phyloP scores from a whole-genome alignment of 2,888 invertebrate species.

The Agonum fuliginosum region DNA sequence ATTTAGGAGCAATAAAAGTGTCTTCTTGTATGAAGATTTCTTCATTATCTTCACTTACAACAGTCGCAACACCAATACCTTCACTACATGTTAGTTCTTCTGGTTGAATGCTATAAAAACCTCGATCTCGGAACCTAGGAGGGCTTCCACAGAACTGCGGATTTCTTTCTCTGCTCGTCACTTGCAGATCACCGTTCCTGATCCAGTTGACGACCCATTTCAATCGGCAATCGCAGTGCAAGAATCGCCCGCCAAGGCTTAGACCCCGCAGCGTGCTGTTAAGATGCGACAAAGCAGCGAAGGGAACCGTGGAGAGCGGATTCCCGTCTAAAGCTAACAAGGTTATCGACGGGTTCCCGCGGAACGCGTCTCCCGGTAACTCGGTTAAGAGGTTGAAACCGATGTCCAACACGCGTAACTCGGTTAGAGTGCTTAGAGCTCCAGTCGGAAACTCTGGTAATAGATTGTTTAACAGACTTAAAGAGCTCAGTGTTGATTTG shows the following conservation, averaged over 20 bases:
- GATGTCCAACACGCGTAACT: constrained; percentile 91
- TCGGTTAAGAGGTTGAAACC: constrained; percentile 92
- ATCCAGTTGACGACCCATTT: constrained; percentile 95
- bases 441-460: constrained; percentile 90
- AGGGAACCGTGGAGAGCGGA: constrained; percentile 89
- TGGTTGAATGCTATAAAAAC: constrained; percentile 90
- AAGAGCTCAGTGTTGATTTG: constrained; percentile 87
- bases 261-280: constrained; percentile 89
- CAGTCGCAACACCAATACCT: constrained; percentile 75
- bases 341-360: constrained; percentile 88
- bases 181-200: constrained; percentile 89
- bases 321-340: constrained; percentile 93
- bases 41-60: constrained; percentile 75
- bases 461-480: constrained; percentile 92
- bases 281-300: constrained; percentile 84
- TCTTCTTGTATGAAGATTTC: constrained; percentile 68
- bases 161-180: constrained; percentile 92
- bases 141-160: constrained; percentile 95
- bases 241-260: constrained; percentile 90
- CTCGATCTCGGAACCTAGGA: constrained; percentile 84
- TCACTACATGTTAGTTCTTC: constrained; percentile 81
- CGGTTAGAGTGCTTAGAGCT: constrained; percentile 85
- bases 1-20: constrained; percentile 44
- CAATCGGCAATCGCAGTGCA: constrained; percentile 91
- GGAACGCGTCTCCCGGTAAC: constrained; percentile 86